Conservation (phyloP, 2,888 invertebrate genomes). For the Furcula furcula region DNA sequence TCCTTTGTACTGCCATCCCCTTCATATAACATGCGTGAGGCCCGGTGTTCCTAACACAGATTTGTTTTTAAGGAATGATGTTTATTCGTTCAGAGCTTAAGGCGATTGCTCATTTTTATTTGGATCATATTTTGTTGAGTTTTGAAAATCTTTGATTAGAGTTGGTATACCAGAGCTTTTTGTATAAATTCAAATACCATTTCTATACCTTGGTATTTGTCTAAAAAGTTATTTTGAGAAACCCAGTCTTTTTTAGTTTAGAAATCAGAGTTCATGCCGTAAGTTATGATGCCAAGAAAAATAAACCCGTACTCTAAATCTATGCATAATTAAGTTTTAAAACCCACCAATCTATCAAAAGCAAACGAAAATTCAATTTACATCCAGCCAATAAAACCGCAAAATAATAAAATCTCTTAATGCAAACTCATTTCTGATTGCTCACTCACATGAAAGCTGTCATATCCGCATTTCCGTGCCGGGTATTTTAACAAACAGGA, state of each 20-base stretch:
- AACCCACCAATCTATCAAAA: background rate
- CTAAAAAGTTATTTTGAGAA: no score
- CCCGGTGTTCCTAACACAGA: constrained; percentile 58
- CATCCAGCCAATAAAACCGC: constrained; percentile 28
- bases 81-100: constrained; percentile 73
- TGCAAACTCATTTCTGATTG: constrained; percentile 59
- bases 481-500: constrained; percentile 56
- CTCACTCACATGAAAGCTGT: constrained; percentile 56
- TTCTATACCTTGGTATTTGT: no score
- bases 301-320: no score
- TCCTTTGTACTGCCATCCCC: constrained; percentile 66
- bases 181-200: no score
- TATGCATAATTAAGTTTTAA: no score
- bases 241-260: no score
- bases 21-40: constrained; percentile 64
- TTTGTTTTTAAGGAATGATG: constrained; percentile 75
- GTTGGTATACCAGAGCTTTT: no score
- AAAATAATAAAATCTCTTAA: constrained; percentile 27
- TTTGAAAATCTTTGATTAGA: constrained; percentile 1
- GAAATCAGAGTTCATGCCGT: no score
- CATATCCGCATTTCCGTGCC: constrained; percentile 48
- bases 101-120: constrained; percentile 61
- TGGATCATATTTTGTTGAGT: constrained; percentile 2
- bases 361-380: background rate
- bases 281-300: no score